These are phyloP conservation scores for Eudasyphora cyanicolor DNA, from an alignment of 2,888 invertebrate genomes.

Conservation along the genomic window DNA sequence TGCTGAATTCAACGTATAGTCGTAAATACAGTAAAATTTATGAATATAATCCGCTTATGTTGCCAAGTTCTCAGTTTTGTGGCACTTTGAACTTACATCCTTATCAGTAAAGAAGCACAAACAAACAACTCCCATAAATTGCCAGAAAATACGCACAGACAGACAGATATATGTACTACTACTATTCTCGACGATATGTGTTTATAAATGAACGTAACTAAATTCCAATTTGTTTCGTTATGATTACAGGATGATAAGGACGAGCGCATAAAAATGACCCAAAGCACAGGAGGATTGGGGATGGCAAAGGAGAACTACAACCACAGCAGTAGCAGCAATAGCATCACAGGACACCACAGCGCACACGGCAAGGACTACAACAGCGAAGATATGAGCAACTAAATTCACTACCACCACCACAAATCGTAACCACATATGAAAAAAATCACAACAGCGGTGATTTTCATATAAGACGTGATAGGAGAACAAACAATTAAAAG, in stretches of 20 bases:
- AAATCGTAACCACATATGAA: not conserved
- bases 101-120: slow-evolving; percentile 74
- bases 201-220: slow-evolving; percentile 50
- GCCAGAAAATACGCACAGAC: not conserved
- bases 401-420: slow-evolving; percentile 31
- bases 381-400: slow-evolving; percentile 32
- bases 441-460: slow-evolving; percentile 38
- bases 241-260: slow-evolving; percentile 70
- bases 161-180: not conserved
- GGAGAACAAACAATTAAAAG: slow-evolving; percentile 67
- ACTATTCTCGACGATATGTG: too few species aligned
- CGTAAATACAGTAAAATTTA: slow-evolving; percentile 69
- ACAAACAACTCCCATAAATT: slow-evolving; percentile 32
- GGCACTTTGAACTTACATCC: slow-evolving; percentile 56
- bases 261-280: slow-evolving; percentile 69
- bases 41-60: slow-evolving; percentile 74
- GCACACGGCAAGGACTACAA: slow-evolving; percentile 41
- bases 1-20: slow-evolving; percentile 30
- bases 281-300: slow-evolving; percentile 60
- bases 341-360: slow-evolving; percentile 35
- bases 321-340: slow-evolving; percentile 42
- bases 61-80: slow-evolving; percentile 53
- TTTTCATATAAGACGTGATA: slow-evolving; percentile 25
- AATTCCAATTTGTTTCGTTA: slow-evolving; percentile 63
- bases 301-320: slow-evolving; percentile 39